These are phyloP conservation scores for Drosophila nr. fundita DNA, from an alignment of 2,888 invertebrate genomes.

Conservation along the genomic window DNA sequence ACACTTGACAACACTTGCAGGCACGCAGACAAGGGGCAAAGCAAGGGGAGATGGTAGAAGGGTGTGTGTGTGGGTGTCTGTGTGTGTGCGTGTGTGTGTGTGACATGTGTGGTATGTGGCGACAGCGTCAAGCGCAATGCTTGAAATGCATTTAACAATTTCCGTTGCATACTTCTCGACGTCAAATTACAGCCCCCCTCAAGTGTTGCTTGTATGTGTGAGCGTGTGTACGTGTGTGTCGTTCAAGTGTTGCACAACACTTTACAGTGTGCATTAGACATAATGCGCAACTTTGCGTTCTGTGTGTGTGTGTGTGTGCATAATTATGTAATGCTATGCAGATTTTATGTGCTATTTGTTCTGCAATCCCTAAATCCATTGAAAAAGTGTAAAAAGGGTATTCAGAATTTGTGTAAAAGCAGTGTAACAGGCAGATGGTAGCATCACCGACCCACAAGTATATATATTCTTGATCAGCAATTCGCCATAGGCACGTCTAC, in stretches of 20 bases:
- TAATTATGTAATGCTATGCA: slow-evolving; percentile 33
- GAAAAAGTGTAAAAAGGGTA: not conserved
- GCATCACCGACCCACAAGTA: not conserved
- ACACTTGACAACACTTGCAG: slow-evolving; percentile 63
- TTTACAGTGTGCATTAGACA: slow-evolving; percentile 48
- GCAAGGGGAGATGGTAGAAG: not conserved
- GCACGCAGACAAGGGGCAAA: slow-evolving; percentile 2
- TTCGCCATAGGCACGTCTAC: not conserved
- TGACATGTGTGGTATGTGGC: slow-evolving; percentile 6
- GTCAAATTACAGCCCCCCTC: slow-evolving; percentile 66
- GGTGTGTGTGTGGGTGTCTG: not conserved
- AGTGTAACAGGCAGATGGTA: not conserved
- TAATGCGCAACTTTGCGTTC: slow-evolving; percentile 25
- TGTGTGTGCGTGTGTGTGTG: not conserved
- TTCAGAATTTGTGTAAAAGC: not conserved
- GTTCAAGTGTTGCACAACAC: slow-evolving; percentile 30
- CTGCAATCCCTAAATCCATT: not conserved
- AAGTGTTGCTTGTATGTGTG: slow-evolving; percentile 41
- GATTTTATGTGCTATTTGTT: slow-evolving; percentile 29
- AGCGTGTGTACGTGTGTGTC: slow-evolving; percentile 19
- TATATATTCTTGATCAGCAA: not conserved
- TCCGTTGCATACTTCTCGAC: slow-evolving; percentile 70
- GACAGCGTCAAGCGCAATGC: slow-evolving; percentile 64
- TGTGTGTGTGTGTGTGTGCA: slow-evolving; percentile 9
- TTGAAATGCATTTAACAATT: slow-evolving; percentile 75